Evolutionary conservation across 2,888 invertebrate species (phyloP).

Genomic region (Drosophila phalerata): DNA sequence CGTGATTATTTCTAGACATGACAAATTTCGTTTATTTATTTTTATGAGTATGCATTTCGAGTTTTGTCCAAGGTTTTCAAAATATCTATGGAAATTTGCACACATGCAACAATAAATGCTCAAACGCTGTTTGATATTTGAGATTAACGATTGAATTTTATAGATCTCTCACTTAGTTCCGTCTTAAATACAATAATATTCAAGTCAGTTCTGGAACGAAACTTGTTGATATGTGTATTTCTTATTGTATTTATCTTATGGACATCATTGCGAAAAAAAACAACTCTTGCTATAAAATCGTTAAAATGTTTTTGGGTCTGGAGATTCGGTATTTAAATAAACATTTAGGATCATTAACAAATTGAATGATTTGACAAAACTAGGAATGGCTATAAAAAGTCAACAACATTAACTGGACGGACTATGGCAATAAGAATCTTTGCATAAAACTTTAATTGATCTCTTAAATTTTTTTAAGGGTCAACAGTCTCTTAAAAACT

Average conservation of each 20-base stretch:
- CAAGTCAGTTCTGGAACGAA: conserved; percentile 32
- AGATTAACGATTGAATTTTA: conserved; percentile 61
- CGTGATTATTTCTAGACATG: conserved; percentile 12
- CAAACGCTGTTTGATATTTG: conserved; percentile 46
- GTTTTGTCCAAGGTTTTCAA: conserved; percentile 22
- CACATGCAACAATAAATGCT: conserved; percentile 24
- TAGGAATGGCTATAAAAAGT: conserved; percentile 25
- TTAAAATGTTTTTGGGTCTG: neutral
- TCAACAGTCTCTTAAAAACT: conserved; percentile 19
- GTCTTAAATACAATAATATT: conserved; percentile 27
- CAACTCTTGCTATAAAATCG: conserved; percentile 28
- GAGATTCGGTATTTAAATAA: conserved; percentile 37
- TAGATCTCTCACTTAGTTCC: conserved; percentile 40
- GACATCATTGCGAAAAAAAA: conserved; percentile 6
- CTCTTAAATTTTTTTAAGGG: conserved; percentile 23
- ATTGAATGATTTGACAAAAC: conserved; percentile 48
- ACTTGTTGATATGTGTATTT: conserved; percentile 25
- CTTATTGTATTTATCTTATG: neutral
- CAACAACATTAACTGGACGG: conserved; percentile 28
- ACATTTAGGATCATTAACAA: conserved; percentile 54
- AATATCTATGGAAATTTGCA: conserved; percentile 17
- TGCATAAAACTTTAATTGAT: conserved; percentile 25
- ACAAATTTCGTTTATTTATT: conserved; percentile 12
- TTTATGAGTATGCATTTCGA: conserved; percentile 8
- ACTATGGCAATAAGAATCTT: conserved; percentile 29